Conservation (phyloP, 2,113 vertebrate species). For the Rhegmatorhina hoffmannsi region DNA sequence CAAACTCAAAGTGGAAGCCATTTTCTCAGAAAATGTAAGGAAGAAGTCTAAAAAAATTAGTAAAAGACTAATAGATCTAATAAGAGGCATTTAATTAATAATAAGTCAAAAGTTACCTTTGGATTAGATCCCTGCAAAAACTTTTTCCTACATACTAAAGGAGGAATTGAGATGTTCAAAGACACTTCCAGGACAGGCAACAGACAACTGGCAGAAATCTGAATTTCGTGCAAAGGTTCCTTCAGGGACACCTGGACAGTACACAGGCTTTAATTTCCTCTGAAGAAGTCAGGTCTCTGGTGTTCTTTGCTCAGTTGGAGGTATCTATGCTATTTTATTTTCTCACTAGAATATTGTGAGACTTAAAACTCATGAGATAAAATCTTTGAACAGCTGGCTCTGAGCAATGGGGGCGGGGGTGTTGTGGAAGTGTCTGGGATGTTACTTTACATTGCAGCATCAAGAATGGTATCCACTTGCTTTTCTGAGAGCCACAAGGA, state of each 20-base stretch:
- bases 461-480: neutral
- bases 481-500: neutral
- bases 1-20: neutral
- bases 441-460: neutral
- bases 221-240: neutral
- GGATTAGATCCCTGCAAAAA: neutral
- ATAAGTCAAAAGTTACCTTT: neutral
- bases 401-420: neutral
- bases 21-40: neutral
- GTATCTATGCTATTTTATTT: neutral
- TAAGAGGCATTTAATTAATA: neutral
- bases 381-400: neutral
- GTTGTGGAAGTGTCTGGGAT: neutral
- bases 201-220: neutral
- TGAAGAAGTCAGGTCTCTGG: neutral
- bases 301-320: neutral
- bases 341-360: neutral
- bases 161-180: neutral
- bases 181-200: neutral
- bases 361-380: neutral
- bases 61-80: neutral
- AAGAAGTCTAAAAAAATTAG: neutral
- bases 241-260: neutral
- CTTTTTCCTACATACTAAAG: neutral
- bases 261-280: neutral